These are phyloP conservation scores for Uria lomvia DNA, from an alignment of 2,113 vertebrate species.

Conservation along the genomic window DNA sequence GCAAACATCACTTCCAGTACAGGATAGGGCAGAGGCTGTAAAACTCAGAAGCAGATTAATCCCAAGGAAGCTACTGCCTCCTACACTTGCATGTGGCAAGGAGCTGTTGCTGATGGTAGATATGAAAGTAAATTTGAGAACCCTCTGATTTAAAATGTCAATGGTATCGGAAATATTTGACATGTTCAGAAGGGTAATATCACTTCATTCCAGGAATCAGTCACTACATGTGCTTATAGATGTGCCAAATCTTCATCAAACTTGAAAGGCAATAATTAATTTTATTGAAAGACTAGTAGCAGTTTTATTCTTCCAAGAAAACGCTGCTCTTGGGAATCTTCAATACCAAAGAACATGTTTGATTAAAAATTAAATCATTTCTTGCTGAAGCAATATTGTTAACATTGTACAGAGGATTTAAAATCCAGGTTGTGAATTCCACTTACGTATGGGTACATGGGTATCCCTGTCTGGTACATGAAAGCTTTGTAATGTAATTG, in stretches of 20 bases:
- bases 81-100: background rate
- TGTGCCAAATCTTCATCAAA: background rate
- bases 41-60: background rate
- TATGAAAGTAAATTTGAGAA: background rate
- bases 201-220: background rate
- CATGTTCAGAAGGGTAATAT: background rate
- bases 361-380: background rate
- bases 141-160: background rate
- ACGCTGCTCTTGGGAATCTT: background rate
- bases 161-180: background rate
- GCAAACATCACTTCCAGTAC: background rate
- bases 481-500: background rate
- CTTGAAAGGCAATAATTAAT: background rate
- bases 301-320: background rate
- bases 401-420: background rate
- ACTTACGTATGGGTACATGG: rapidly evolving
- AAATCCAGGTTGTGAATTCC: background rate
- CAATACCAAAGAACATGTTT: background rate
- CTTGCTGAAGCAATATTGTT: background rate
- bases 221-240: background rate
- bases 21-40: background rate
- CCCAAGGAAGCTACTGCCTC: background rate
- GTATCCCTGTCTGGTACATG: background rate
- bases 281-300: background rate
- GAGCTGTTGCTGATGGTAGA: background rate